Evolutionary conservation across 2,888 invertebrate species (phyloP), one percentile per base, ranked within the genome.

Genomic region (Gortyna flavago): DNA sequence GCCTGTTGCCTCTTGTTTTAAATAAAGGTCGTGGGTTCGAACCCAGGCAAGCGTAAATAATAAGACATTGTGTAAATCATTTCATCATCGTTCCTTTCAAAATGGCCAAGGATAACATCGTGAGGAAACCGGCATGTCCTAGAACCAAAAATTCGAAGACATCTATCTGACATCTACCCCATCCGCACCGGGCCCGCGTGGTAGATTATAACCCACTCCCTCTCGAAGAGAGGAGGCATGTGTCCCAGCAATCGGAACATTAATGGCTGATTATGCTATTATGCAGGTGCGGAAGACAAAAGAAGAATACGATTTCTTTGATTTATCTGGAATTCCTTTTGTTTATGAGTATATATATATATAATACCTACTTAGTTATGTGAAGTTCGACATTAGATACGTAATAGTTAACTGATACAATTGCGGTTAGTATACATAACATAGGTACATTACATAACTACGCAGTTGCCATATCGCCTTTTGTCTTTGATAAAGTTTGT

Each of bases 381-480:
- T 67, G 41, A 78, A 41, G 38, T n/a, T 41, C 16, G 16, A 41
- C 6, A 51, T n/a, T 59, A 61, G 25, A 41, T 67, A 62, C 11
- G 32, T 61, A 67, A 61, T 62, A 35, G 8, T 29, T 48, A 66
- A 70, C 35, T 41, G 32, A 35, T 48, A 48, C 62, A 44, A 57
- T 5, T 80, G 64, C 29, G 78, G 62, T 70, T 35, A 54, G 54
- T 48, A n/a, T 38, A 77, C 21, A 25, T 48, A 59, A 66, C 48
- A 65, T 68, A n/a, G n/a, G n/a, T n/a, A 51, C 51, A 51, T 59
- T 68, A 38, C 25, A n/a, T 80, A 41, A 54, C 44, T 35, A 74
- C 81, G 54, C 67, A 48, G 73, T 72, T 21, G 11, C 66, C 38
- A 64, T 54, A 72, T 59, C 69, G 48, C 41, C 32, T 51, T 66